phyloP scores from a whole-genome alignment of 2,888 invertebrate genomes.

The Trachelus stipa region DNA sequence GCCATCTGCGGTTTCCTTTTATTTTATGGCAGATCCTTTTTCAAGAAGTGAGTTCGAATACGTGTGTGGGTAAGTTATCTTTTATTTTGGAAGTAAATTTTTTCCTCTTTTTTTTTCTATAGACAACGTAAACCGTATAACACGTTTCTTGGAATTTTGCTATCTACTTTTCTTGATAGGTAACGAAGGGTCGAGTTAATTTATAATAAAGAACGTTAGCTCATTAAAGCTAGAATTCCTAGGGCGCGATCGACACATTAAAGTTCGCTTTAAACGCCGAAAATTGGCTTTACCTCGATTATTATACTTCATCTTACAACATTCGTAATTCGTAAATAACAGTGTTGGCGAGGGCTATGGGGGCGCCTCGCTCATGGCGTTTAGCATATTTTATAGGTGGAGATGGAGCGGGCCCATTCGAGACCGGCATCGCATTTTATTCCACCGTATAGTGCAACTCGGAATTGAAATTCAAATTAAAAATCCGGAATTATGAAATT shows the following conservation, averaged over 20 bases:
- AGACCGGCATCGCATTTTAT: slow-evolving; percentile 9
- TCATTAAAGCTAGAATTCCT: slow-evolving; percentile 15
- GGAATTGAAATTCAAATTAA: slow-evolving; percentile 64
- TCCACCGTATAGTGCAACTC: slow-evolving; percentile 29
- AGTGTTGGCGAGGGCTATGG: slow-evolving; percentile 44
- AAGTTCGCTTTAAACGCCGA: slow-evolving; percentile 35
- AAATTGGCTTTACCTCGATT: slow-evolving; percentile 45
- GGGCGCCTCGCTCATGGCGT: slow-evolving; percentile 43
- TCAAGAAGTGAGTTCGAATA: not conserved
- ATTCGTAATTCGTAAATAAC: slow-evolving; percentile 66
- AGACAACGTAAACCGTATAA: not conserved
- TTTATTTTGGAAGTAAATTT: not conserved
- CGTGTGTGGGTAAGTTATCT: not conserved
- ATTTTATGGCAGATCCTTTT: not conserved
- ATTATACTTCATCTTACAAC: slow-evolving; percentile 59
- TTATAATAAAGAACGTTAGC: not conserved
- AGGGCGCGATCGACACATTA: slow-evolving; percentile 36
- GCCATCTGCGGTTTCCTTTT: not conserved
- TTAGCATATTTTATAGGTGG: slow-evolving; percentile 62
- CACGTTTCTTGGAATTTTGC: not conserved
- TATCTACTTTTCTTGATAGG: not conserved
- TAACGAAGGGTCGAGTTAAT: not conserved
- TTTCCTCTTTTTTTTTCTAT: not conserved
- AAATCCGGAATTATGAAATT: slow-evolving; percentile 62
- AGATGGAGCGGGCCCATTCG: slow-evolving; percentile 9